Percentiles rank a stretch among this genome's conserved stretches.
Evolutionary conservation across 2,113 vertebrate species (phyloP).

Genomic region (Pangasianodon hypophthalmus): DNA sequence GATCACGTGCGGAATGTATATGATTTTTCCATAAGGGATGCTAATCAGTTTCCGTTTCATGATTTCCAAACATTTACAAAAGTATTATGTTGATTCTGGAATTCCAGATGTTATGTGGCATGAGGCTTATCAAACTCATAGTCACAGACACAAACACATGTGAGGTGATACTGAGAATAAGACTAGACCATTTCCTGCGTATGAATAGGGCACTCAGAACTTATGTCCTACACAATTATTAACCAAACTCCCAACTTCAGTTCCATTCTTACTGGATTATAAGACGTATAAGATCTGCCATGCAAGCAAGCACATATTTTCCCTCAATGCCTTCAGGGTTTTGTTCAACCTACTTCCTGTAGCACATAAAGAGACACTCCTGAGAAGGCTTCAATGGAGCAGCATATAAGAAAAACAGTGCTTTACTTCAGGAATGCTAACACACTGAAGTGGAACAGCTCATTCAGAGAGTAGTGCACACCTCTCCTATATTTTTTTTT

Average conservation of each 20-base stretch:
- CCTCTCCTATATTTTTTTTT: not conserved
- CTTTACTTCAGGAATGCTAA: slow-evolving; percentile 9
- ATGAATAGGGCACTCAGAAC: not conserved
- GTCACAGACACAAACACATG: not conserved
- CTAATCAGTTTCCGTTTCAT: no score
- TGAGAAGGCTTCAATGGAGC: not conserved
- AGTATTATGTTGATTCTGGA: not conserved
- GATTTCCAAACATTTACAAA: not conserved
- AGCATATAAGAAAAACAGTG: not conserved
- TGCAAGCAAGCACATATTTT: not conserved
- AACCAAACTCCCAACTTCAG: not conserved
- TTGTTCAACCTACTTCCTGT: not conserved
- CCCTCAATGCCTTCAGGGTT: not conserved
- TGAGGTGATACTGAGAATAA: not conserved
- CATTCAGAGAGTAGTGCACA: not conserved
- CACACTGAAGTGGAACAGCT: not conserved
- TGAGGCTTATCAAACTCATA: not conserved
- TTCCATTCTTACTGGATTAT: slow-evolving; percentile 9
- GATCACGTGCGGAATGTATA: not conserved
- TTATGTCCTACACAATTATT: not conserved
- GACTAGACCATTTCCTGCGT: not conserved
- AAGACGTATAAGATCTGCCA: not conserved
- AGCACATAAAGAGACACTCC: not conserved
- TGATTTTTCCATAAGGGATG: not conserved
- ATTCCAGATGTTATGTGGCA: not conserved